These are phyloP conservation scores for Oscheius sp. DNA, from an alignment of 2,888 invertebrate species.

Conservation along the genomic window DNA sequence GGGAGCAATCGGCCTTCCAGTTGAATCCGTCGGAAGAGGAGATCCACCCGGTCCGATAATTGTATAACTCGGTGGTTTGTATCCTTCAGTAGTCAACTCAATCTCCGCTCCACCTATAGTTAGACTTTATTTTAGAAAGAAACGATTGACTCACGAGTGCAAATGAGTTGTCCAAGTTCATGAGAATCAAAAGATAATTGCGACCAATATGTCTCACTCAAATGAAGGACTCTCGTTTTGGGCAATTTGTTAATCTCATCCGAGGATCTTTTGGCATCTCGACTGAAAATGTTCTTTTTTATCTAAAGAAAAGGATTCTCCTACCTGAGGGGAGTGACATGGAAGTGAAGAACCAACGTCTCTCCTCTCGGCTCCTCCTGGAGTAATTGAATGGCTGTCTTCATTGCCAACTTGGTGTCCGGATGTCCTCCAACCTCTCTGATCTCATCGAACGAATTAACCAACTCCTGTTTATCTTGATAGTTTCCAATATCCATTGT, in stretches of 20 bases:
- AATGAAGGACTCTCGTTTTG: constrained; percentile 33
- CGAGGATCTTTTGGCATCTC: constrained; percentile 15
- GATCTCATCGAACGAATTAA: constrained; percentile 56
- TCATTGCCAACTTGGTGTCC: constrained; percentile 48
- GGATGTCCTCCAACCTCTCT: constrained; percentile 55
- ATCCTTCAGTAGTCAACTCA: constrained; percentile 36
- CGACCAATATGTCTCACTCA: constrained; percentile 40
- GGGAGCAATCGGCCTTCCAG: constrained; percentile 44
- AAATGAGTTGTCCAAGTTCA: neutral
- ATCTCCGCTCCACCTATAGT: constrained; percentile 43
- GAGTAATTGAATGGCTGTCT: constrained; percentile 47
- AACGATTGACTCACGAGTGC: constrained; percentile 17
- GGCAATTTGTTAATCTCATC: constrained; percentile 33
- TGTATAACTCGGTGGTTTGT: constrained; percentile 44
- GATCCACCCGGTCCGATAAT: constrained; percentile 43
- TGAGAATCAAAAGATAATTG: constrained; percentile 23
- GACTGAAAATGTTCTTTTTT: constrained; percentile 6
- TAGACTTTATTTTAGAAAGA: too few species aligned
- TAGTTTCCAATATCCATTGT: constrained; percentile 59
- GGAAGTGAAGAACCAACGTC: constrained; percentile 42
- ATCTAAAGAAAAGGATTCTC: neutral
- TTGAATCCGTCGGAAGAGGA: constrained; percentile 32
- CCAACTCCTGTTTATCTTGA: constrained; percentile 48
- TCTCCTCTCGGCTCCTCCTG: constrained; percentile 40
- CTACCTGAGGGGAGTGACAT: constrained; percentile 39